Conservation (phyloP, 2,888 invertebrate species). For the Epinotia brunnichana region DNA sequence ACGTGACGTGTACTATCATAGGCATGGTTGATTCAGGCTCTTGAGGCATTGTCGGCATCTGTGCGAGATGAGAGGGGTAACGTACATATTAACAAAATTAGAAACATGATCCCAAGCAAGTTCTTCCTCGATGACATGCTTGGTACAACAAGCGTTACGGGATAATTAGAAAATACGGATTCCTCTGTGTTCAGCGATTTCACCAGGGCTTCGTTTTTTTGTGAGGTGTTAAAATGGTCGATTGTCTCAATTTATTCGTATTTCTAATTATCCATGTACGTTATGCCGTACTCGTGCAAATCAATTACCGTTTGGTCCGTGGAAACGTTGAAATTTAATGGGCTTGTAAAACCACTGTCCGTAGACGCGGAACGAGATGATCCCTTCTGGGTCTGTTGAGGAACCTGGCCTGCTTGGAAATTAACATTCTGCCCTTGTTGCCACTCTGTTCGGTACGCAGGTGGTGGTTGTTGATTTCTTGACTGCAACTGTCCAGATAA, state of each 20-base stretch:
- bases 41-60: slow-evolving; percentile 21
- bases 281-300: not conserved
- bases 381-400: slow-evolving; percentile 9
- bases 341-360: slow-evolving; percentile 40
- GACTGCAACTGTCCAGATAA: slow-evolving; percentile 6
- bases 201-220: not conserved
- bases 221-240: not conserved
- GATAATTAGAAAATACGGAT: slow-evolving; percentile 17
- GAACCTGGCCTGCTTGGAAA: slow-evolving; percentile 9
- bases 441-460: slow-evolving; percentile 13
- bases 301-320: slow-evolving; percentile 35
- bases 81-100: not conserved
- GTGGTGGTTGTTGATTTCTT: not conserved
- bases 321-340: slow-evolving; percentile 31
- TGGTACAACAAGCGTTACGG: not conserved
- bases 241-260: slow-evolving; percentile 2
- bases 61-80: slow-evolving; percentile 10
- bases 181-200: not conserved
- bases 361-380: slow-evolving; percentile 32
- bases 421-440: slow-evolving; percentile 2
- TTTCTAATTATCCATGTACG: slow-evolving; percentile 18
- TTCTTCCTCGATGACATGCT: not conserved
- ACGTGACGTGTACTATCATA: slow-evolving; percentile 38
- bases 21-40: slow-evolving; percentile 5
- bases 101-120: not conserved